These are phyloP conservation scores for Acrobasis suavella DNA, from an alignment of 2,888 invertebrate genomes.

Conservation along the genomic window DNA sequence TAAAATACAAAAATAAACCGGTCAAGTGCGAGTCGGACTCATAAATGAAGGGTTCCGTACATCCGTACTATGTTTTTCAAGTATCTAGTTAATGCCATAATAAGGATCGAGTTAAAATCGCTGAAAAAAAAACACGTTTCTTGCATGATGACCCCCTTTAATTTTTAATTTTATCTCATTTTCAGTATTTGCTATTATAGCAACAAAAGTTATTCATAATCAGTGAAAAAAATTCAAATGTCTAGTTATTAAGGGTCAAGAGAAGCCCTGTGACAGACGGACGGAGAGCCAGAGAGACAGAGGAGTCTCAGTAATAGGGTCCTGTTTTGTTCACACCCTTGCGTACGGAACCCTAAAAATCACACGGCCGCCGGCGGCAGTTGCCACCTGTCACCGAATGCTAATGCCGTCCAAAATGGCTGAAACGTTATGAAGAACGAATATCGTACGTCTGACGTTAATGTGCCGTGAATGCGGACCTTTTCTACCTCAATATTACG, in stretches of 20 bases:
- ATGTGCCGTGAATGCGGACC: constrained; percentile 13
- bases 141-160: no score
- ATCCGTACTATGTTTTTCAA: no score
- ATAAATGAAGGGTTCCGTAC: no score
- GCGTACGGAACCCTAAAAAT: constrained; percentile 10
- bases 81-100: no score
- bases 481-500: constrained; percentile 1
- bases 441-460: constrained; percentile 9
- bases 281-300: constrained; percentile 9
- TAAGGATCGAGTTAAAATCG: no score
- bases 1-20: neutral
- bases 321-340: constrained; percentile 9
- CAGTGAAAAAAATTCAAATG: no score
- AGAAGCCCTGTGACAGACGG: constrained; percentile 3
- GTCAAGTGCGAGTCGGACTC: neutral
- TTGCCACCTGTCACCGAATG: constrained; percentile 72
- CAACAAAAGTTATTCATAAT: no score
- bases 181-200: no score
- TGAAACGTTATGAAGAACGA: constrained; percentile 16
- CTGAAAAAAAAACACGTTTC: no score
- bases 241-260: neutral
- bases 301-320: constrained; percentile 13
- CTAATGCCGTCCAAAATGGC: constrained; percentile 48
- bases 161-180: no score
- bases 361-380: constrained; percentile 38